Evolutionary conservation across 2,113 vertebrate species (phyloP), one percentile per base, ranked within the genome.

Genomic region (Percina caprodes): DNA sequence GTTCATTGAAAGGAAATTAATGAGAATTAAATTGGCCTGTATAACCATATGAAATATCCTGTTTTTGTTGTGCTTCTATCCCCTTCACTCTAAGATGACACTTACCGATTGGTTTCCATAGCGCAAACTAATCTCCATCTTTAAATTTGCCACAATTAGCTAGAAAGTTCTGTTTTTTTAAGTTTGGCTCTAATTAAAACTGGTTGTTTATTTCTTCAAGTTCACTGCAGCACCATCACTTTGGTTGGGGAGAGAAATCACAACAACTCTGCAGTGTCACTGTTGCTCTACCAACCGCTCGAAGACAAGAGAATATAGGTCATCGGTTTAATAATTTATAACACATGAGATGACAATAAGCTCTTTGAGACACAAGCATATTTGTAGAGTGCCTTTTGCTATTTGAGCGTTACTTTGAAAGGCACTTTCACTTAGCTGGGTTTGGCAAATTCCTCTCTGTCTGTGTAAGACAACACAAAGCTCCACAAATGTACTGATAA

Each of bases 261-360:
- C 26, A 52, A 15, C 24, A 82, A 42, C 86, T 80, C 45, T 82
- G 88, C 89, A 24, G 69, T 49, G 81, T 90, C 81, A 84, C 69
- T 52, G 54, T 74, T 69, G 70, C 74, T 88, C 77, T 45, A 70
- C 59, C 80, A 89, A 80, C 60, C 73, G 35, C 39, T 70, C 39
- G 13, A 54, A 89, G 74, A 82, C 71, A 45, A 39, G 42, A 67
- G 49, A 91, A 91, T 89, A 80, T 92, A 76, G 92, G 88, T 82
- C 90, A 91, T 21, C 12, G 59, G 8, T 89, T 90, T 76, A 90
- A 92, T 77, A 9, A 88, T 92, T 88, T 52, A 90, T 78, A 77
- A 82, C 83, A 65, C 81, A 81, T 76, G 84, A 89, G 83, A 89
- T 52, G 88, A 88, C 88, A 86, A 72, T 63, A 69, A 71, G 58